Evolutionary conservation across 2,797 vertebrate genomes (phyloP).

Genomic region (Lacerta agilis): DNA sequence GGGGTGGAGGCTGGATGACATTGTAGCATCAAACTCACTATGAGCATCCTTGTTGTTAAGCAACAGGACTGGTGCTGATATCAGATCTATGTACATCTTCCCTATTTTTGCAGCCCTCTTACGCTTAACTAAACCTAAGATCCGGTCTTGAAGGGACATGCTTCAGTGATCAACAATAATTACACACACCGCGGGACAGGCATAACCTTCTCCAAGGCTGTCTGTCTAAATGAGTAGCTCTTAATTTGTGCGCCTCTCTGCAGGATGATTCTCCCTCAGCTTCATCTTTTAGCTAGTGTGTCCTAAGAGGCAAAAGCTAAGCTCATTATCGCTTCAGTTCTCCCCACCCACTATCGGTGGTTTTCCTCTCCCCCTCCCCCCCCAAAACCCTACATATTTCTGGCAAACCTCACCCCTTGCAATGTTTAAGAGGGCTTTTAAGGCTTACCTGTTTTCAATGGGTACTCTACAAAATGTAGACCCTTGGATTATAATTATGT

Average conservation of each 20-base stretch:
- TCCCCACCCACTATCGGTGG: not conserved
- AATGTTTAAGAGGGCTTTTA: no score
- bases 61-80: not conserved
- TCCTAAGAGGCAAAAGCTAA: not conserved
- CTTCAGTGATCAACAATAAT: slow-evolving; percentile 1
- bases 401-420: no score
- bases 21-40: not conserved
- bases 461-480: no score
- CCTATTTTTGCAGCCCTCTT: not conserved
- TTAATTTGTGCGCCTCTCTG: not conserved
- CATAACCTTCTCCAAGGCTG: not conserved
- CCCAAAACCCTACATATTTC: not conserved
- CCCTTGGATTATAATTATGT: no score
- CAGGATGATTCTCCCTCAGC: not conserved
- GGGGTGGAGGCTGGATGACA: not conserved
- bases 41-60: not conserved
- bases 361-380: no score
- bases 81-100: not conserved
- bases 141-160: slow-evolving; percentile 1
- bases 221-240: not conserved
- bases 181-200: not conserved
- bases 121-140: not conserved
- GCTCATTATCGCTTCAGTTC: not conserved
- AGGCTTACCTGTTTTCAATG: no score
- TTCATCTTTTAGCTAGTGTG: not conserved